Evolutionary conservation across 1,140 invertebrate species (phyloP).

Genomic region (Heliconius eleuchia): DNA sequence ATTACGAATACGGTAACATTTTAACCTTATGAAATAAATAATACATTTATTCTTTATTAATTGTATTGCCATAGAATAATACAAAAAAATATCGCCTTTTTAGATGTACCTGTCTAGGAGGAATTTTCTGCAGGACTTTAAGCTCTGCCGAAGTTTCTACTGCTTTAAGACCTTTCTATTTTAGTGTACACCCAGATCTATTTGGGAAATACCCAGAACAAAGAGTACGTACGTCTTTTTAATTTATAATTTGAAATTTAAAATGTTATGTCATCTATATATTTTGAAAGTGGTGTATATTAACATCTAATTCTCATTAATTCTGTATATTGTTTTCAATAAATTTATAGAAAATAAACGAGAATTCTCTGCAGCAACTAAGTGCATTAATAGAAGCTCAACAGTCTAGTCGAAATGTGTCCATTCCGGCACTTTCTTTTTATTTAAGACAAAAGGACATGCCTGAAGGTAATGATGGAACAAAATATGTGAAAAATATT

Average conservation of each 20-base stretch:
- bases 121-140: conserved; percentile 59
- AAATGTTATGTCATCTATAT: not conserved
- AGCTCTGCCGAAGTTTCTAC: conserved; percentile 89
- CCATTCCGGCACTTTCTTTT: conserved; percentile 86
- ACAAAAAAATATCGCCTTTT: conserved; percentile 1
- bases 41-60: not conserved
- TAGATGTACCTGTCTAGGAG: conserved; percentile 52
- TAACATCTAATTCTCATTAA: not conserved
- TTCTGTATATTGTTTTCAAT: not conserved
- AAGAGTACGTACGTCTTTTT: conserved; percentile 82
- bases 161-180: conserved; percentile 95
- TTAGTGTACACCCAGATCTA: conserved; percentile 96
- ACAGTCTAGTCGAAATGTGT: conserved; percentile 83
- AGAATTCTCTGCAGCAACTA: conserved; percentile 93
- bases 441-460: conserved; percentile 87
- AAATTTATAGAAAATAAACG: conserved; percentile 89
- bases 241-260: not conserved
- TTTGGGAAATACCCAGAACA: conserved; percentile 95
- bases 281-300: not conserved
- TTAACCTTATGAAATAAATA: not conserved
- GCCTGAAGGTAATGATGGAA: conserved; percentile 73
- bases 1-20: conserved; percentile 54
- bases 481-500: not conserved
- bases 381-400: conserved; percentile 91
- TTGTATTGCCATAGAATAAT: not conserved